phyloP scores from a whole-genome alignment of 2,888 invertebrate genomes.

The Reticulitermes lucifugus region DNA sequence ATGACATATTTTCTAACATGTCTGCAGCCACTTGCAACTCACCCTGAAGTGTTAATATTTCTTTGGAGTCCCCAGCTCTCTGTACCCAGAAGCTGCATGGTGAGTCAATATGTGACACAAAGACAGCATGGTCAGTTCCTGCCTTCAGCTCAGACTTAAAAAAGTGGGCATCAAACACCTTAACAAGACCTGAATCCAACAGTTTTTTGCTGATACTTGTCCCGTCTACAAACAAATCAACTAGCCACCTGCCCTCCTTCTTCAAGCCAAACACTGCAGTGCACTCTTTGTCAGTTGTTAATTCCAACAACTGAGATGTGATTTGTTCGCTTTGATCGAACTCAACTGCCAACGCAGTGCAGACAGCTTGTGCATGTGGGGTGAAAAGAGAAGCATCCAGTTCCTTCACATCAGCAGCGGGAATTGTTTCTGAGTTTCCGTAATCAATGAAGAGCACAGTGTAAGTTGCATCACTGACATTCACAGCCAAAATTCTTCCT shows the following conservation, averaged over 20 bases:
- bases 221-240: slow-evolving; percentile 66
- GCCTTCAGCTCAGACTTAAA: slow-evolving; percentile 16
- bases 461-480: slow-evolving; percentile 62
- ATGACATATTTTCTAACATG: slow-evolving; percentile 66
- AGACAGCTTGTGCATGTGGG: slow-evolving; percentile 59
- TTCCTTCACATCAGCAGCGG: slow-evolving; percentile 42
- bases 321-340: slow-evolving; percentile 61
- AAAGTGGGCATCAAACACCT: background rate
- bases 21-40: slow-evolving; percentile 71
- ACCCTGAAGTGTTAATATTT: slow-evolving; percentile 72
- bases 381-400: slow-evolving; percentile 59
- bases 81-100: slow-evolving; percentile 84
- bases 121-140: slow-evolving; percentile 64
- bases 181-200: slow-evolving; percentile 58
- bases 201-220: slow-evolving; percentile 68
- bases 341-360: slow-evolving; percentile 58
- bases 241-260: slow-evolving; percentile 68
- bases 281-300: slow-evolving; percentile 65
- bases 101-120: slow-evolving; percentile 78
- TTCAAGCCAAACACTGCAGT: slow-evolving; percentile 67
- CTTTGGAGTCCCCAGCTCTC: slow-evolving; percentile 68
- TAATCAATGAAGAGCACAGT: slow-evolving; percentile 74
- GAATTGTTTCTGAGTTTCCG: slow-evolving; percentile 72
- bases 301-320: slow-evolving; percentile 63
- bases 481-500: slow-evolving; percentile 66